Conservation (phyloP, 2,113 vertebrate genomes). For the Cinclus cinclus region DNA sequence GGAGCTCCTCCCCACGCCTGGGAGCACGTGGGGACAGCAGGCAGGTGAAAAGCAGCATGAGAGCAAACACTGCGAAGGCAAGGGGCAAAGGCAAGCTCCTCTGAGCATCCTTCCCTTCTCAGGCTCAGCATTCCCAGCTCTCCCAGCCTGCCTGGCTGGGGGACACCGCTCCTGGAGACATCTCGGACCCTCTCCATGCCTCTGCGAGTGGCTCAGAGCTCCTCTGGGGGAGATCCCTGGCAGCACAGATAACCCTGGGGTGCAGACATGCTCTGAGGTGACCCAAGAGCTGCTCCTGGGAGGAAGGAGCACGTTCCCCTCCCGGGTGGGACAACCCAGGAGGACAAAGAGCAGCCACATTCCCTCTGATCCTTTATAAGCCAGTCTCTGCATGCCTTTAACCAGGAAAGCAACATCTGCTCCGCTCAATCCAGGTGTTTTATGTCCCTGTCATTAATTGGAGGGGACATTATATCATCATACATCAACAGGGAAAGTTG, state of each 20-base stretch:
- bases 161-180: rapidly evolving
- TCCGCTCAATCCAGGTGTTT: slow-evolving; percentile 77
- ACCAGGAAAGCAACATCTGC: slow-evolving; percentile 76
- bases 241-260: neutral
- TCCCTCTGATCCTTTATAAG: slow-evolving; percentile 68
- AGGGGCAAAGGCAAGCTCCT: neutral
- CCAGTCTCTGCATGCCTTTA: slow-evolving; percentile 72
- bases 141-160: neutral
- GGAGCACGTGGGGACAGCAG: neutral
- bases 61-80: neutral
- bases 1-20: neutral
- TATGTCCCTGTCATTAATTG: slow-evolving; percentile 81
- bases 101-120: neutral
- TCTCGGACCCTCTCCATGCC: neutral
- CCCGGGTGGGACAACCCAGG: neutral
- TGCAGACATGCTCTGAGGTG: neutral
- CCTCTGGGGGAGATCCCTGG: neutral
- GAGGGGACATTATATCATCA: slow-evolving; percentile 81
- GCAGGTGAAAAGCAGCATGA: rapidly evolving
- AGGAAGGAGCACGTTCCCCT: neutral
- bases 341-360: neutral
- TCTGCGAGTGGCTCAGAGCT: neutral
- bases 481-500: slow-evolving; percentile 77
- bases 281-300: neutral
- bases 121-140: neutral